Evolutionary conservation across 2,113 vertebrate genomes (phyloP).

Genomic region (Pseudonaja textilis): DNA sequence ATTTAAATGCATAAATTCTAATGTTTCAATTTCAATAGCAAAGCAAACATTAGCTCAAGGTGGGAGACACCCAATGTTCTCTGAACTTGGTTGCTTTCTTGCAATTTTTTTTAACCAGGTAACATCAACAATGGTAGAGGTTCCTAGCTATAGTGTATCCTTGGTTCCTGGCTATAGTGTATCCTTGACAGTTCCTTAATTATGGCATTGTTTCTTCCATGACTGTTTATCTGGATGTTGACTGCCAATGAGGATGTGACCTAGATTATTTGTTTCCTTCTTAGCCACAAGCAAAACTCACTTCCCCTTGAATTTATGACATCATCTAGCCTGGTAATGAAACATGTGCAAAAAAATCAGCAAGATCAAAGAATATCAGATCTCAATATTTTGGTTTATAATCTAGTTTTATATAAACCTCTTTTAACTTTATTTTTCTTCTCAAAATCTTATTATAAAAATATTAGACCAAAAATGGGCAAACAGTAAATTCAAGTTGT

Average conservation of each 20-base stretch:
- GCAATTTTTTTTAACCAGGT: background rate
- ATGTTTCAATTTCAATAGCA: background rate
- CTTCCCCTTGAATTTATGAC: background rate
- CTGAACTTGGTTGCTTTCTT: background rate
- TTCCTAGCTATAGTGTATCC: background rate
- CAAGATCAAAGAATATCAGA: background rate
- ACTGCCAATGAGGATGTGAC: no score
- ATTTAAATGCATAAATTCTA: background rate
- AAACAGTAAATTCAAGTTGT: no score
- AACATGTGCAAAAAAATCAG: background rate
- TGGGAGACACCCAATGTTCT: no score
- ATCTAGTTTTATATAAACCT: background rate
- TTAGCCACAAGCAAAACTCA: background rate
- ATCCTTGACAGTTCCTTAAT: background rate
- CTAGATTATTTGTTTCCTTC: background rate
- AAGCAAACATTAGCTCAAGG: background rate
- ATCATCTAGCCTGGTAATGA: background rate
- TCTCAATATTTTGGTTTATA: background rate
- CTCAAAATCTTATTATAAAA: background rate
- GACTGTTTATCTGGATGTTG: no score
- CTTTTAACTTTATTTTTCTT: background rate
- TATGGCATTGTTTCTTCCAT: background rate
- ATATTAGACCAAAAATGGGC: no score
- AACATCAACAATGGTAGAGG: background rate
- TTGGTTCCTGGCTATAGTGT: background rate